A percentile compares a stretch with the other conserved stretches of the same genome.
Conservation (phyloP, 2,113 vertebrate genomes). For the Upupa epops region DNA sequence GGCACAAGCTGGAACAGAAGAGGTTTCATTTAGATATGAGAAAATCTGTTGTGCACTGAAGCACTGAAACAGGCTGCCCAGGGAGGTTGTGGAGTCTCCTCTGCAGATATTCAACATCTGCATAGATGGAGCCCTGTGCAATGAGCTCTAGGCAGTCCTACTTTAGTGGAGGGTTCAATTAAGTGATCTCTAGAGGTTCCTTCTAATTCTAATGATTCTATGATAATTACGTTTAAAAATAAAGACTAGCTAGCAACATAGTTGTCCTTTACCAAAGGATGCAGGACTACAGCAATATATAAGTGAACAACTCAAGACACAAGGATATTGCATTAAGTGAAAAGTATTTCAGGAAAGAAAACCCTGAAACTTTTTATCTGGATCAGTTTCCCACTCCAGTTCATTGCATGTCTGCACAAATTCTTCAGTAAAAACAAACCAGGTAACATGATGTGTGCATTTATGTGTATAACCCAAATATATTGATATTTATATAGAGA, state of each 20-base stretch:
- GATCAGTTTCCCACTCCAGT: not conserved
- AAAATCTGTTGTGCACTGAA: no score
- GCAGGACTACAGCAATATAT: not conserved
- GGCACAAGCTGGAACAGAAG: no score
- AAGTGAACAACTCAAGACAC: not conserved
- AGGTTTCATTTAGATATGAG: no score
- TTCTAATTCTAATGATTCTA: no score
- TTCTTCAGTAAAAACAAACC: not conserved
- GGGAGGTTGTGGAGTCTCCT: no score
- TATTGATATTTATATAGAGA: not conserved
- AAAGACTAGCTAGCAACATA: not conserved
- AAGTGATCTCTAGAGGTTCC: no score
- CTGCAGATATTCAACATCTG: no score
- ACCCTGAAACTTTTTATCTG: not conserved
- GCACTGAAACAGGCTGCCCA: no score
- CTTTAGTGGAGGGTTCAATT: no score
- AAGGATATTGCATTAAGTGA: not conserved
- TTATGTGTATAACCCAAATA: not conserved
- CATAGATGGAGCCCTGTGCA: no score
- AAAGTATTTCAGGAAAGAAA: not conserved
- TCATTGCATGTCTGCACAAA: not conserved
- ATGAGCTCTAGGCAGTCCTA: no score
- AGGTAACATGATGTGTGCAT: rapidly evolving
- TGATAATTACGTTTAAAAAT: not conserved
- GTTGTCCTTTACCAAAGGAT: not conserved